Conservation (phyloP, 2,888 invertebrate genomes). For the Stenodema calcarata region DNA sequence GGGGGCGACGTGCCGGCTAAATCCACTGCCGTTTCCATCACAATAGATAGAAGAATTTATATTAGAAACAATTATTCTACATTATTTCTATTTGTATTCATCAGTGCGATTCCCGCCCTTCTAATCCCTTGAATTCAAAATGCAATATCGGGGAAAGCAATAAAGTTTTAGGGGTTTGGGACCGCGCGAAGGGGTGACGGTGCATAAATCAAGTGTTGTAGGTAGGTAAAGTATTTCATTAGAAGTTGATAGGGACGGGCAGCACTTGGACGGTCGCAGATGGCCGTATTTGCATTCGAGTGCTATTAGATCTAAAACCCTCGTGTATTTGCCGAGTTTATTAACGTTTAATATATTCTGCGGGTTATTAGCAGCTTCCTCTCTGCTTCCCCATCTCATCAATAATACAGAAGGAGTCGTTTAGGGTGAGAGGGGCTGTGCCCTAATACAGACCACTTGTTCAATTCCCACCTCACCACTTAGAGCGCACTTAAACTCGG, state of each 20-base stretch:
- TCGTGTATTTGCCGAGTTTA: conserved; percentile 52
- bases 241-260: conserved; percentile 36
- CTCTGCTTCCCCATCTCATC: conserved; percentile 38
- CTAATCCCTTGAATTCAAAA: conserved; percentile 52
- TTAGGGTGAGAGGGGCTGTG: neutral
- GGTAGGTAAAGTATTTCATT: conserved; percentile 55
- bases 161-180: conserved; percentile 41
- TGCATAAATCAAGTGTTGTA: conserved; percentile 54
- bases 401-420: conserved; percentile 47
- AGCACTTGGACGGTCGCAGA: conserved; percentile 34
- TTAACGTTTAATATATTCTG: conserved; percentile 56
- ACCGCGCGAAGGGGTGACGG: neutral
- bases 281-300: conserved; percentile 54
- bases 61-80: conserved; percentile 40
- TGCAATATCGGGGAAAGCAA: conserved; percentile 51
- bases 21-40: conserved; percentile 11
- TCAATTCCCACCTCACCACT: conserved; percentile 38
- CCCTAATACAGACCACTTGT: conserved; percentile 18
- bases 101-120: conserved; percentile 19
- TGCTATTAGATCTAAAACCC: conserved; percentile 50
- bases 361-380: conserved; percentile 51
- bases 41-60: conserved; percentile 40
- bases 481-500: conserved; percentile 15
- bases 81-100: conserved; percentile 45
- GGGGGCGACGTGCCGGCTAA: neutral